A percentile compares a stretch with the other conserved stretches of the same genome.
These are phyloP conservation scores for Lottia gigantea DNA, from an alignment of 2,888 invertebrate species.

Conservation along the genomic window DNA sequence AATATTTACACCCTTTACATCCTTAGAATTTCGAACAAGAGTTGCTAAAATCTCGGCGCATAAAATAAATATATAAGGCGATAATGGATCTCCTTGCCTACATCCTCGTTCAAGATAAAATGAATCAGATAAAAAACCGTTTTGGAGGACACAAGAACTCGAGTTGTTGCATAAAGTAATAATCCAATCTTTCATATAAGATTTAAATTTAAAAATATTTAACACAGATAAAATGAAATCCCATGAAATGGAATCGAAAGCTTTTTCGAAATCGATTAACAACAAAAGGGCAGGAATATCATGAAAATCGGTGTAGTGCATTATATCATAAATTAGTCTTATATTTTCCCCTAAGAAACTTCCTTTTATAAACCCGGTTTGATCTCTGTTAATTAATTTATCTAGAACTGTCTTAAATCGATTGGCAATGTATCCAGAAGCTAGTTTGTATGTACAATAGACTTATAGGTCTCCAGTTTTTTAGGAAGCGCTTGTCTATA, in stretches of 20 bases:
- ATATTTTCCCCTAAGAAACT: conserved; percentile 25
- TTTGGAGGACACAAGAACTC: background rate
- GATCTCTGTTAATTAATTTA: conserved; percentile 18
- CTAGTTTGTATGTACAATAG: conserved; percentile 21
- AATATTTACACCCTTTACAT: background rate
- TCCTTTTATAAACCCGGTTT: conserved; percentile 17
- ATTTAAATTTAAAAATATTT: conserved; percentile 24
- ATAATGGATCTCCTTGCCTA: conserved; percentile 5
- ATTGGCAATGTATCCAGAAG: conserved; percentile 23
- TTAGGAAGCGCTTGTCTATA: conserved; percentile 19
- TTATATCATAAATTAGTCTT: conserved; percentile 25
- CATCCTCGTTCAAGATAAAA: background rate
- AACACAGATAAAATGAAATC: conserved; percentile 19
- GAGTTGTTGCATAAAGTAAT: conserved; percentile 20
- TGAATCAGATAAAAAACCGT: background rate
- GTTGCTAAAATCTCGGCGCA: background rate
- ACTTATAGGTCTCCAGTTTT: conserved; percentile 26
- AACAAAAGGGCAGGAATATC: conserved; percentile 22
- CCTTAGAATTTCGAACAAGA: conserved; percentile 5
- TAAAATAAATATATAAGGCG: background rate
- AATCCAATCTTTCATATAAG: conserved; percentile 20
- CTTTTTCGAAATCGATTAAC: conserved; percentile 27
- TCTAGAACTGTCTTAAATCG: conserved; percentile 18
- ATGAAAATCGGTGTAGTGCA: conserved; percentile 20
- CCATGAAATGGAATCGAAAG: conserved; percentile 26